These are phyloP conservation scores for Oxyura jamaicensis DNA, from an alignment of 2,113 vertebrate species.

Conservation along the genomic window DNA sequence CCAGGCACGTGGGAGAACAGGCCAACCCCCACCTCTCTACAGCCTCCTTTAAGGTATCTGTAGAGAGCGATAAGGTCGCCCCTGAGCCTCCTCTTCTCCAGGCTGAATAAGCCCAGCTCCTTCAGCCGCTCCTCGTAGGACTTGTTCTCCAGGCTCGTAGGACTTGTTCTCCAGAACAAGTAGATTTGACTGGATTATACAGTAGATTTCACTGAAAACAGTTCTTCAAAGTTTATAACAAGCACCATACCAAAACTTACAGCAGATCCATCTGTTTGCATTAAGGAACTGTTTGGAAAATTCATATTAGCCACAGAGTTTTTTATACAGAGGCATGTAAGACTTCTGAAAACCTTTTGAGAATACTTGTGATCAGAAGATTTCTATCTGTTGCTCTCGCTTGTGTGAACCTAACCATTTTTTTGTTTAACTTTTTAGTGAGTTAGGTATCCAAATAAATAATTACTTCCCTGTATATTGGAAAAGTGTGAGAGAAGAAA, in stretches of 20 bases:
- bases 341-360: slow-evolving; percentile 21
- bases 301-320: background rate
- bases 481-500: background rate
- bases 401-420: background rate
- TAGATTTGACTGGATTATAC: too few relatives aligned
- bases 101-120: too few relatives aligned
- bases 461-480: background rate
- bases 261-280: slow-evolving; percentile 45
- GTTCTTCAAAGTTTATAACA: slow-evolving; percentile 10
- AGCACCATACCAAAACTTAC: slow-evolving; percentile 30
- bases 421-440: background rate
- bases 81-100: too few relatives aligned
- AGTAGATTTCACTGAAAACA: slow-evolving; percentile 15
- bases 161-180: too few relatives aligned
- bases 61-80: too few relatives aligned
- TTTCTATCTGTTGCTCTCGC: background rate
- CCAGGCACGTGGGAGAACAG: too few relatives aligned
- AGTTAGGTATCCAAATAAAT: background rate
- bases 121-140: too few relatives aligned
- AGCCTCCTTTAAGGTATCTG: too few relatives aligned
- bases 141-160: too few relatives aligned
- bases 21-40: too few relatives aligned
- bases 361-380: background rate
- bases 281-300: slow-evolving; percentile 60
- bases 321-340: background rate